Conservation (phyloP, 2,888 invertebrate genomes). For the Quadroppia sp. region DNA sequence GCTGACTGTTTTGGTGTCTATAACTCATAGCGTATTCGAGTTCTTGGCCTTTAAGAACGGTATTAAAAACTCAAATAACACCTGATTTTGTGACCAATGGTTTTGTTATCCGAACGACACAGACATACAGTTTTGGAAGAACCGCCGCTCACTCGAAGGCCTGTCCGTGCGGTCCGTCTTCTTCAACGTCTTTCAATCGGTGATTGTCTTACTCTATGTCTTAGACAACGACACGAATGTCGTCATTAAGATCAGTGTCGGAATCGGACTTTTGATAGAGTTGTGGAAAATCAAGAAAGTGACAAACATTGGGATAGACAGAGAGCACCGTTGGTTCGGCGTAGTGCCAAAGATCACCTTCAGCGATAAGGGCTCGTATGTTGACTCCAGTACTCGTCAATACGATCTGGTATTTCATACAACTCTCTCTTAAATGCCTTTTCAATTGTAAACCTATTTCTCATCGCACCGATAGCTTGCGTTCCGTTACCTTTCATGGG, state of each 20-base stretch:
- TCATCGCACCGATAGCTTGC: conserved; percentile 63
- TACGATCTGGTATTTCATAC: conserved; percentile 65
- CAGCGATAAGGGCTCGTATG: conserved; percentile 93
- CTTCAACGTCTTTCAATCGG: conserved; percentile 95
- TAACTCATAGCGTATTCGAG: conserved; percentile 96
- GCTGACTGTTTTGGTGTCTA: conserved; percentile 82
- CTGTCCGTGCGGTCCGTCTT: conserved; percentile 96
- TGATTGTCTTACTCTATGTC: conserved; percentile 91
- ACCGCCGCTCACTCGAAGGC: conserved; percentile 91
- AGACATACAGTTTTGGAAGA: conserved; percentile 99
- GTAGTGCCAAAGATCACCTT: conserved; percentile 73
- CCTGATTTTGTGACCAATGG: background rate
- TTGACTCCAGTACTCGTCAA: conserved; percentile 83
- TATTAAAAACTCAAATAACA: conserved; percentile 49
- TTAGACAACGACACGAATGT: conserved; percentile 98
- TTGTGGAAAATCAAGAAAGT: conserved; percentile 98
- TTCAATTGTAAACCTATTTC: conserved; percentile 8
- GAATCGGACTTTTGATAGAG: conserved; percentile 90
- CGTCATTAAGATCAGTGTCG: conserved; percentile 87
- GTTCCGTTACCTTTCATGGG: conserved; percentile 91
- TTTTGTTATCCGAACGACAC: conserved; percentile 49
- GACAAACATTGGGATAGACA: conserved; percentile 60
- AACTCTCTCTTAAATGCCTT: background rate
- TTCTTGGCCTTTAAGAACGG: conserved; percentile 98
- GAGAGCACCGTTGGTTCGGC: conserved; percentile 69